A percentile compares a stretch with the other conserved stretches of the same genome.
phyloP scores from a whole-genome alignment of 2,888 invertebrate species.

The Deroplatys truncata region DNA sequence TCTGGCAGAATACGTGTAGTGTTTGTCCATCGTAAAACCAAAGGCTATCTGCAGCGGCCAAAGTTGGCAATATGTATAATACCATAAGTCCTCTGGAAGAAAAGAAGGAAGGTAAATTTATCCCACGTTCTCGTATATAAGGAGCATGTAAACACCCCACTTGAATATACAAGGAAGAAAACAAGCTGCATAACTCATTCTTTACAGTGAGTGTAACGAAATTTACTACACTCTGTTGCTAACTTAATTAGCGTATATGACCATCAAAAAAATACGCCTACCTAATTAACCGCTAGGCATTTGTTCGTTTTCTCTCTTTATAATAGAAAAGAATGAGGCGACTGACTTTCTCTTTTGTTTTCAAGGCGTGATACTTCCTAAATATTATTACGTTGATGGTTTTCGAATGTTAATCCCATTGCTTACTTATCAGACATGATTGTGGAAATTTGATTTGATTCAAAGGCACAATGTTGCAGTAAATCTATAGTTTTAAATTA shows the following conservation, averaged over 20 bases:
- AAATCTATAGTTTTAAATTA: too few species aligned
- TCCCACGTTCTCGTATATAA: too few species aligned
- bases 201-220: not conserved
- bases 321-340: not conserved
- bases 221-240: not conserved
- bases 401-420: too few species aligned
- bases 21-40: not conserved
- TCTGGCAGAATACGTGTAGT: not conserved
- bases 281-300: not conserved
- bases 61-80: not conserved
- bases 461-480: too few species aligned
- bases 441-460: too few species aligned
- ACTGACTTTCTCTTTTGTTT: not conserved
- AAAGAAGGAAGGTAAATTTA: not conserved
- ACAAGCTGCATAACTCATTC: not conserved
- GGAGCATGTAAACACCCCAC: too few species aligned
- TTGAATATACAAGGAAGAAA: not conserved
- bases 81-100: not conserved
- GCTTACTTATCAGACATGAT: too few species aligned
- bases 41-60: not conserved
- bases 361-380: not conserved
- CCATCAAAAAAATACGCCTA: not conserved
- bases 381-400: too few species aligned
- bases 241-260: not conserved
- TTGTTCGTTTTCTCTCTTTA: not conserved